Conservation (phyloP, 2,797 vertebrate genomes). For the Pristis pectinata region DNA sequence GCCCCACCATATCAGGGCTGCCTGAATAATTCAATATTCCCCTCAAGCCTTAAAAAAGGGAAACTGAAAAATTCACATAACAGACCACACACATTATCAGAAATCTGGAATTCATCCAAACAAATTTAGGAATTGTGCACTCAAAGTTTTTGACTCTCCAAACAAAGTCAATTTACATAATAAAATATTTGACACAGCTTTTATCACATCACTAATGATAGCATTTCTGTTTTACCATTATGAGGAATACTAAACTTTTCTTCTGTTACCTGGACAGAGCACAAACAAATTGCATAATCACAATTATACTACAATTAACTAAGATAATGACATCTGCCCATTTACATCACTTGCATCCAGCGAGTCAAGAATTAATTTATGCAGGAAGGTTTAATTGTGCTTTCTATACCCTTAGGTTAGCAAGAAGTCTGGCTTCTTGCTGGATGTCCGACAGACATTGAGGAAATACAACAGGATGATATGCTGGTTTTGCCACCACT, state of each 20-base stretch:
- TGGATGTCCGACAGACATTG: no score
- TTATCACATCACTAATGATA: background rate
- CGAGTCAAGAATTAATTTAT: background rate
- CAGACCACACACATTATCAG: background rate
- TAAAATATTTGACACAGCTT: background rate
- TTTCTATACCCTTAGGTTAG: no score
- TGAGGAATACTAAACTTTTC: background rate
- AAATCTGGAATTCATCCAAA: background rate
- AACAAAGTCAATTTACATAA: background rate
- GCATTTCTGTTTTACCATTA: background rate
- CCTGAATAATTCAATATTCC: background rate
- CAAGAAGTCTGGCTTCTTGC: no score
- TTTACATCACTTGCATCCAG: no score
- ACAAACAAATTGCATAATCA: background rate
- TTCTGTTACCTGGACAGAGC: background rate
- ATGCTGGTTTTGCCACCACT: background rate
- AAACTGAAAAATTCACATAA: background rate
- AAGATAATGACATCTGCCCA: background rate
- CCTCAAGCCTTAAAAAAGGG: background rate
- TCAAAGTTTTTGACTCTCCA: background rate
- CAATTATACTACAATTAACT: background rate
- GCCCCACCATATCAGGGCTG: background rate
- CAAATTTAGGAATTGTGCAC: background rate
- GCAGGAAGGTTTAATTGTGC: background rate
- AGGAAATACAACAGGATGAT: no score